Evolutionary conservation across 2,888 invertebrate genomes (phyloP).

Genomic region (Synanthedon andrenaeformis): DNA sequence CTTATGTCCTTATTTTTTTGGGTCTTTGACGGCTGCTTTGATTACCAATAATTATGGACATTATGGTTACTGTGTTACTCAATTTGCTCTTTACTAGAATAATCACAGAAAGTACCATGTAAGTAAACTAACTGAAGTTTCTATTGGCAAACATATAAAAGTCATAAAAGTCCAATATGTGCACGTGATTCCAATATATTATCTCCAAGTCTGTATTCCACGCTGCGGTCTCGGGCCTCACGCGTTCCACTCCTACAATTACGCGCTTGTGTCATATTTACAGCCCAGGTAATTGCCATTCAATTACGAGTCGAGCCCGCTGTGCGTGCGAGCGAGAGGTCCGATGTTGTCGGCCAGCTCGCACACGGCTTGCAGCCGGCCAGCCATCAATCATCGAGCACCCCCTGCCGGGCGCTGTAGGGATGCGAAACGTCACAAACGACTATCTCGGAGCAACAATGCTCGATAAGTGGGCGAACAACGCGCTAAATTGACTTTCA

Average conservation of each 20-base stretch:
- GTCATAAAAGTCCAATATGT: neutral
- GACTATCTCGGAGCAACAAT: constrained; percentile 51
- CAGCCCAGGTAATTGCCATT: constrained; percentile 71
- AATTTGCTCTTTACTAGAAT: no score
- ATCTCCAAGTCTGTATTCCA: constrained; percentile 50
- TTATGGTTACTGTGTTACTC: no score
- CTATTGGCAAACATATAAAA: neutral
- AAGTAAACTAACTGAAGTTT: no score
- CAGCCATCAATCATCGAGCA: constrained; percentile 65
- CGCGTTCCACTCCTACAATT: constrained; percentile 65
- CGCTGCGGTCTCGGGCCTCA: constrained; percentile 51
- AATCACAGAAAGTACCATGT: no score
- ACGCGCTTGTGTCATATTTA: constrained; percentile 71
- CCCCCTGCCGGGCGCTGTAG: constrained; percentile 62
- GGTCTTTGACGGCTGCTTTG: no score
- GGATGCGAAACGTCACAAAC: constrained; percentile 62
- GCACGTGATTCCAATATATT: constrained; percentile 47
- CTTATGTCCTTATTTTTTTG: no score
- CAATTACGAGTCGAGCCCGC: constrained; percentile 62
- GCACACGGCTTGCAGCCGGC: constrained; percentile 43
- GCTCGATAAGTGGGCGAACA: constrained; percentile 64
- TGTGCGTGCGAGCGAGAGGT: constrained; percentile 38
- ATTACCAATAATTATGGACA: no score
- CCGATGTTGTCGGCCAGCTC: constrained; percentile 27
- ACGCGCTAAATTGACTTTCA: constrained; percentile 60